These are phyloP conservation scores for Tautogolabrus adspersus DNA, from an alignment of 2,113 vertebrate genomes.

Conservation along the genomic window DNA sequence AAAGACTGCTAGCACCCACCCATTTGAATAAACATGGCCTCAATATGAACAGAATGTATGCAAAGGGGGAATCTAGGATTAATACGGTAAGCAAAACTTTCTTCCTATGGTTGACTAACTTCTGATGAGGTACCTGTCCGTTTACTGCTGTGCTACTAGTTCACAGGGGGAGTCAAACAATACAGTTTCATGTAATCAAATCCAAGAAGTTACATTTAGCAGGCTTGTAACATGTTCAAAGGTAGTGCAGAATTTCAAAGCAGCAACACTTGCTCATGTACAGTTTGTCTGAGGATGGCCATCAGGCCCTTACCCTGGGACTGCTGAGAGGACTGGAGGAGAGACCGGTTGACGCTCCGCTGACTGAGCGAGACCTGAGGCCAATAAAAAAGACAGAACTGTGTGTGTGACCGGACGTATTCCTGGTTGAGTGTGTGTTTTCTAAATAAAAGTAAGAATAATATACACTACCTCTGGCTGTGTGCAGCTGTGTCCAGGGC, in stretches of 20 bases:
- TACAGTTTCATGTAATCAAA: not conserved
- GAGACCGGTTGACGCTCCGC: conserved; percentile 92
- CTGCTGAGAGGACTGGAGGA: conserved; percentile 95
- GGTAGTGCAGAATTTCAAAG: not conserved
- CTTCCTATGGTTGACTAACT: not conserved
- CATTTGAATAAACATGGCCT: not conserved
- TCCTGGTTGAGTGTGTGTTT: not conserved
- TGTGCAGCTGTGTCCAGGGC: conserved; percentile 92
- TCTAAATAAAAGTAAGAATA: not conserved
- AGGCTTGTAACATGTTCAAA: conserved; percentile 5
- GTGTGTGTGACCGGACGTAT: not conserved
- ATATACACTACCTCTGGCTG: conserved; percentile 88
- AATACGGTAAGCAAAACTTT: not conserved
- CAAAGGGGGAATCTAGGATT: too few relatives aligned
- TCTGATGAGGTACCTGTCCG: not conserved
- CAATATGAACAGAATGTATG: not conserved
- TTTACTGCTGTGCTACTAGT: not conserved
- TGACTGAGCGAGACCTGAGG: conserved; percentile 91
- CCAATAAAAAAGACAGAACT: not conserved
- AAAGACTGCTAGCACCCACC: not conserved
- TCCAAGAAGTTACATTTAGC: not conserved
- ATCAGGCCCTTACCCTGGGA: conserved; percentile 88
- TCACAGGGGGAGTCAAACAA: not conserved
- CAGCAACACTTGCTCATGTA: conserved; percentile 3
- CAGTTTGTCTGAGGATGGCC: conserved; percentile 2